Evolutionary conservation across 2,888 invertebrate species (phyloP), one percentile per base, ranked within the genome.

Genomic region (Trachelus iudaicus): DNA sequence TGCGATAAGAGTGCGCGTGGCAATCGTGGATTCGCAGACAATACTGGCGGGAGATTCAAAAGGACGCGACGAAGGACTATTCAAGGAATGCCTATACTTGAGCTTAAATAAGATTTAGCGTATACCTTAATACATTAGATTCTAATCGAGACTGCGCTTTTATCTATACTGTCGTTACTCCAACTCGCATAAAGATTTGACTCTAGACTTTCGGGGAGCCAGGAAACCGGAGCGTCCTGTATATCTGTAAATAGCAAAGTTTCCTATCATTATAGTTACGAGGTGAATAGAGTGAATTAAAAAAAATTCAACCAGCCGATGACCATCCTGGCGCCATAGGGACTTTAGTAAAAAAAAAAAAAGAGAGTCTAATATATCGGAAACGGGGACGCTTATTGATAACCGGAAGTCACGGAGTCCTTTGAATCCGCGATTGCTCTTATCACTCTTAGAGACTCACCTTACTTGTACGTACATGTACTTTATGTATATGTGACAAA

Each of bases 381-480:
- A 56, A 9, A 56, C 40, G 23, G 9, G 23, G 23, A 56, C 40
- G 40, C 40, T 15, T 23, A 56, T 23, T 56, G 40, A 56, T 56
- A 56, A 56, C 23, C 40, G 23, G 40, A 56, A 23, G 23, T 56
- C 40, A 23, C 15, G 40, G 9, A 9, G 40, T 23, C 23, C 40
- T 23, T 56, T 6, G 23, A 56, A 23, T 56, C 40, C 40, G 23
- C 40, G 40, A 56, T 56, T 56, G 40, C 40, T 23, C 40, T 56
- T 23, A 23, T 56, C 40, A 56, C 40, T 56, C 40, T 56, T 56
- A 56, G 40, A 56, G 40, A 56, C 23, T 76, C 69, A 74, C 69
- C 76, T 35, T 79, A 78, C 79, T 78, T 81, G 77, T 79, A 81
- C 73, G 71, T 82, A 81, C 81, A 82, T 34, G 71, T 34, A 71